These are phyloP conservation scores for Xanthorhoe spadicearia DNA, from an alignment of 2,888 invertebrate genomes.

Conservation along the genomic window DNA sequence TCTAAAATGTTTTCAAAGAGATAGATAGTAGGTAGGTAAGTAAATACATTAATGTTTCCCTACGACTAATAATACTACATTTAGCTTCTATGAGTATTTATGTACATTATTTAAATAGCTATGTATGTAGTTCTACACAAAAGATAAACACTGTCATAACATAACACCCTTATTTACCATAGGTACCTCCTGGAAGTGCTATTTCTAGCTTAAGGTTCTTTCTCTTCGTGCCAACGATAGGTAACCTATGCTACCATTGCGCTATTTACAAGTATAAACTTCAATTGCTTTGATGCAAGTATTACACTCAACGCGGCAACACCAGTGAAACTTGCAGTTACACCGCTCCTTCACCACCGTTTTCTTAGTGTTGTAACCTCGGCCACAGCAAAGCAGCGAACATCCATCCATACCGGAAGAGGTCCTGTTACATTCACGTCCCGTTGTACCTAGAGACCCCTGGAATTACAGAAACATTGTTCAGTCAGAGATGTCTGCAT, in stretches of 20 bases:
- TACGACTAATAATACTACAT: constrained; percentile 10
- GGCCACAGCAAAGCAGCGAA: constrained; percentile 94
- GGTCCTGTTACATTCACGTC: constrained; percentile 89
- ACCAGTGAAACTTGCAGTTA: constrained; percentile 98
- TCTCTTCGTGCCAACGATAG: no score
- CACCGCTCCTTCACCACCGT: constrained; percentile 92
- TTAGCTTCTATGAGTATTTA: constrained; percentile 1
- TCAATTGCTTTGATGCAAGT: constrained; percentile 92
- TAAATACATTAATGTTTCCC: neutral
- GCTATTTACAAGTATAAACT: constrained; percentile 93
- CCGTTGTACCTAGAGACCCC: constrained; percentile 87
- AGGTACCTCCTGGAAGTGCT: no score
- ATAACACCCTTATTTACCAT: no score
- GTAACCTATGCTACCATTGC: neutral
- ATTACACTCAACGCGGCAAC: constrained; percentile 96
- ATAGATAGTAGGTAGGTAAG: no score
- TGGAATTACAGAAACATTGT: constrained; percentile 41
- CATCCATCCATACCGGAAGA: constrained; percentile 94
- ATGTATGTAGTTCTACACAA: neutral
- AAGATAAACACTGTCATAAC: neutral
- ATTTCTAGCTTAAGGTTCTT: no score
- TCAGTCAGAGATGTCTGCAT: neutral
- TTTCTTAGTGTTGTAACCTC: constrained; percentile 96
- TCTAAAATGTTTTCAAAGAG: neutral
- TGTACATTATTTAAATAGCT: neutral